Conservation (phyloP, 2,113 vertebrate genomes). For the Trichomycterus rosablanca region DNA sequence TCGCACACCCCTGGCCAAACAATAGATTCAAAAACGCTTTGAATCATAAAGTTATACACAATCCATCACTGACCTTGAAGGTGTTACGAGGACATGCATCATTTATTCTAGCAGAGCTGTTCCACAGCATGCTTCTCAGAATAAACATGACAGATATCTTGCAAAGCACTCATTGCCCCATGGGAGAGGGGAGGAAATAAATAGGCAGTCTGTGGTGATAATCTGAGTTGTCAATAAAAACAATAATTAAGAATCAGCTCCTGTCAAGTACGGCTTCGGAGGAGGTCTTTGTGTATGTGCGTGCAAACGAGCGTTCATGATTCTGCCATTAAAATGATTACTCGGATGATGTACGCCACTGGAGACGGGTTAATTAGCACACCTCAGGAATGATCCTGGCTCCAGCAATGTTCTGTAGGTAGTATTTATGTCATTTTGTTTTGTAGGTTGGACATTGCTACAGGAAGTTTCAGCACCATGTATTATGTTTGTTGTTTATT, state of each 20-base stretch:
- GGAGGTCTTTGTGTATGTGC: not conserved
- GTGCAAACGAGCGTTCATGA: not conserved
- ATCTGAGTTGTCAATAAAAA: constrained; percentile 30
- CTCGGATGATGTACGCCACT: constrained; percentile 22
- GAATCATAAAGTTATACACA: too few relatives aligned
- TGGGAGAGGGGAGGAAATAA: not conserved
- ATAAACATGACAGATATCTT: constrained; percentile 2
- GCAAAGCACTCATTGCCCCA: not conserved
- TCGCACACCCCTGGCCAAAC: too few relatives aligned
- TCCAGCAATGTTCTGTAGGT: constrained; percentile 12
- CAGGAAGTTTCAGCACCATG: not conserved
- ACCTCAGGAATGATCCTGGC: constrained; percentile 3
- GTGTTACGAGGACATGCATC: too few relatives aligned
- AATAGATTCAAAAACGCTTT: too few relatives aligned
- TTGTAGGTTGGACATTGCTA: not conserved
- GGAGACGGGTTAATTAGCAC: constrained; percentile 27
- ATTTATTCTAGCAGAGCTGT: not conserved
- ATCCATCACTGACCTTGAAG: too few relatives aligned
- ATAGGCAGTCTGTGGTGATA: constrained; percentile 14
- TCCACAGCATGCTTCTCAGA: not conserved
- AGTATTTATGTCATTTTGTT: constrained; percentile 6
- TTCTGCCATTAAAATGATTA: constrained; percentile 18
- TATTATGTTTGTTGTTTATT: constrained; percentile 14
- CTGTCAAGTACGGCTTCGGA: constrained; percentile 14
- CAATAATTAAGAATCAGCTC: constrained; percentile 30